Evolutionary conservation across 2,797 vertebrate species (phyloP), one percentile per base, ranked within the genome.

Genomic region (Spondyliosoma cantharus): DNA sequence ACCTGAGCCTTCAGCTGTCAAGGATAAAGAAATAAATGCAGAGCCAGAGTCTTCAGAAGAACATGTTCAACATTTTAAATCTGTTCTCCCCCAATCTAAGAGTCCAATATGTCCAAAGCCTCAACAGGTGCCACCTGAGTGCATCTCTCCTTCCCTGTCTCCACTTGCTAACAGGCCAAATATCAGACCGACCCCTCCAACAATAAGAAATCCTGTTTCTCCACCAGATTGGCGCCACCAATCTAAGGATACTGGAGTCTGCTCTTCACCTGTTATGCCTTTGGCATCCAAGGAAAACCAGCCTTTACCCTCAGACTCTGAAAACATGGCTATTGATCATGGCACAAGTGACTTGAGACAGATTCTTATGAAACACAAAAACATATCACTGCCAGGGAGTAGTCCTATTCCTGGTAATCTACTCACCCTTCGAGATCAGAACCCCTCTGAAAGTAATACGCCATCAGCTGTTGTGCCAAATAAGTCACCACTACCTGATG

Each of bases 331-430:
- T 17, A 48, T 94, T 0, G 96, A 97, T 73, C 95, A 95, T 0
- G 94, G 94, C 75, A 96, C 95, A 63, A 97, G 97, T 86, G 98
- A 99, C 11, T 89, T 99, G 90, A 96, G 98, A 67, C 97, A 97
- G 89, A 99, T 99, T 91, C 96, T 99, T 62, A 96, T 98, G 95
- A 97, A 99, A 89, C 96, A 95, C 71, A 98, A 98, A 74, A 96
- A 96, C 0, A 93, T 95, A 14, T 95, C 96, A 0, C 90, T 97
- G 0, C 81, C 95, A 0, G 91, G 94, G 14, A 82, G 92, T 45
- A 86, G 93, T 60, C 92, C 96, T 52, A 52, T 90, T 81, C 77
- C 92, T 3, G 84, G 83, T 52, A 97, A 94, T 0, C 90, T 95
- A 0, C 94, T 96, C 70, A 94, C 93, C 0, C 77, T 95, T 0